Percentiles rank a stretch among this genome's conserved stretches.
Evolutionary conservation across 2,113 vertebrate species (phyloP).

Genomic region (Empidonax alnorum): DNA sequence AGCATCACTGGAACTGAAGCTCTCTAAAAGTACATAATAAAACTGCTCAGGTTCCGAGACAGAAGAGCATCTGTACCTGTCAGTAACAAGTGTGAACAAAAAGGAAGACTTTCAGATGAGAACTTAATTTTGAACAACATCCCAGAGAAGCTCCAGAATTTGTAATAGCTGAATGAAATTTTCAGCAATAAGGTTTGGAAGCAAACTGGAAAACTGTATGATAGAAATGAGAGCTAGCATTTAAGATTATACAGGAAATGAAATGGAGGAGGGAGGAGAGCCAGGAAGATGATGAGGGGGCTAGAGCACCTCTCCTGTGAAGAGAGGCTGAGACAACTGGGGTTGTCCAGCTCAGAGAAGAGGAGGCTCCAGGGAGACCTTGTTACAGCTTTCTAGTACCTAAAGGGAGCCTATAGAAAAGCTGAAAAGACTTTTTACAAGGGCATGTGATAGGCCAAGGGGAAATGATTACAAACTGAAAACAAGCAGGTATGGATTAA

Average conservation of each 20-base stretch:
- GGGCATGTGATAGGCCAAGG: not conserved
- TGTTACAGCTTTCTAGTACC: not conserved
- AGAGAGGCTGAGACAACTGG: not conserved
- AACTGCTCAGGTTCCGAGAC: not conserved
- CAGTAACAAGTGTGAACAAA: not conserved
- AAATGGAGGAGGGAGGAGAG: fast-evolving
- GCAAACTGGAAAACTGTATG: not conserved
- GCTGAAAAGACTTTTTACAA: not conserved
- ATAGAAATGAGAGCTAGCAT: not conserved
- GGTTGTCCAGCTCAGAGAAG: not conserved
- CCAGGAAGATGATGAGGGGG: not conserved
- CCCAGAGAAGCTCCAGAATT: not conserved
- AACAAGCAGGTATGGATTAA: not conserved
- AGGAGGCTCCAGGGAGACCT: not conserved
- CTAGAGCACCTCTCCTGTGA: not conserved
- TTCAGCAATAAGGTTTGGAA: not conserved
- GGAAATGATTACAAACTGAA: not conserved
- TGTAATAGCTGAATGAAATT: not conserved
- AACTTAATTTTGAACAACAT: not conserved
- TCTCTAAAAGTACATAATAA: not conserved
- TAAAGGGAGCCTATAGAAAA: not conserved
- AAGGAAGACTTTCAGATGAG: not conserved
- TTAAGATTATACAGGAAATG: not conserved
- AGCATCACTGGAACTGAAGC: not conserved
- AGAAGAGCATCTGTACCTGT: not conserved